A percentile compares a stretch with the other conserved stretches of the same genome.
Conservation (phyloP, 2,888 invertebrate genomes). For the Cantharis rufa region DNA sequence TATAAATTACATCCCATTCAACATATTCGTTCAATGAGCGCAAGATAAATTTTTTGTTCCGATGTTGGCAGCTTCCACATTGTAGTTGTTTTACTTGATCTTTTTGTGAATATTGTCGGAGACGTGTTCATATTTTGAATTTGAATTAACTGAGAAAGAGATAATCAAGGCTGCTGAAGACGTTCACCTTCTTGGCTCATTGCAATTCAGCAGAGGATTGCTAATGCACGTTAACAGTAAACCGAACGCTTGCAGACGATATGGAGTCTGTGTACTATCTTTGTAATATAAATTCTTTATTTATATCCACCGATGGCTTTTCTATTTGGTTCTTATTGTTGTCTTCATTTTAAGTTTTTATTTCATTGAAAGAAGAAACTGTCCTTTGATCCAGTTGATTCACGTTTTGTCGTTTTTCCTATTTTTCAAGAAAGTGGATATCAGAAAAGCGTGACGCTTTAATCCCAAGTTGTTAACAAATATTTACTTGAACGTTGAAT, state of each 20-base stretch:
- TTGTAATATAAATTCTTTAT: background rate
- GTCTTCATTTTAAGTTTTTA: too few species aligned
- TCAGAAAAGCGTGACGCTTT: background rate
- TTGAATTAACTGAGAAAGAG: background rate
- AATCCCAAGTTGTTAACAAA: background rate
- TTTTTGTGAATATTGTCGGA: conserved; percentile 1
- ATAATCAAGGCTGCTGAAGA: conserved; percentile 27
- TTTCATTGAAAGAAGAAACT: too few species aligned
- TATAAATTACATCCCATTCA: conserved; percentile 38
- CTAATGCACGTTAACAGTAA: conserved; percentile 25
- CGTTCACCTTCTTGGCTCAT: conserved; percentile 31
- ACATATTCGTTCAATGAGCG: conserved; percentile 35
- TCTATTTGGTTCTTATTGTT: background rate
- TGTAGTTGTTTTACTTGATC: background rate
- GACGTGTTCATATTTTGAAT: conserved; percentile 9
- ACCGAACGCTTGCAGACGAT: conserved; percentile 22
- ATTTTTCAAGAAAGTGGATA: background rate
- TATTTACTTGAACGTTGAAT: background rate
- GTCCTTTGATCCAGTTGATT: too few species aligned
- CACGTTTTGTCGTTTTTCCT: background rate
- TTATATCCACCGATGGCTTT: background rate
- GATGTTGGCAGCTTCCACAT: conserved; percentile 8
- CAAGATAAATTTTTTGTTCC: conserved; percentile 22
- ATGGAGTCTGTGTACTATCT: conserved; percentile 21
- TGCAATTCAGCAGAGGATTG: conserved; percentile 24